Evolutionary conservation across 2,797 vertebrate genomes (phyloP).

Genomic region (Dryobates pubescens): DNA sequence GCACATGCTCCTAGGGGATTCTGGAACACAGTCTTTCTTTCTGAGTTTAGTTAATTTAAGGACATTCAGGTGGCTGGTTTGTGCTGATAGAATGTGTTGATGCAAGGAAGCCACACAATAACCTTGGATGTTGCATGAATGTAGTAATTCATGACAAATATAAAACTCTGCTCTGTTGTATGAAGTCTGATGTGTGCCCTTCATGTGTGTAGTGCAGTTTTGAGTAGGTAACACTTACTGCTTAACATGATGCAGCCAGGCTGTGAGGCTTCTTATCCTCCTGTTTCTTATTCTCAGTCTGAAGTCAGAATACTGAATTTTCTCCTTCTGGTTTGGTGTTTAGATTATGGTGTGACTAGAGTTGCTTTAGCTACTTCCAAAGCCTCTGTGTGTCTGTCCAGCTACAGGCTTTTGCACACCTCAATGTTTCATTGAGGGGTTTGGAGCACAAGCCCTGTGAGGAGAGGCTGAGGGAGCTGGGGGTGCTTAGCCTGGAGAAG

Average conservation of each 20-base stretch:
- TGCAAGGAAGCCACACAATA: not conserved
- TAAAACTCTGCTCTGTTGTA: not conserved
- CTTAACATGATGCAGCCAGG: not conserved
- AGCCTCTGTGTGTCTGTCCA: not conserved
- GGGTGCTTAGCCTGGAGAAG: too few relatives aligned
- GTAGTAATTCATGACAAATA: not conserved
- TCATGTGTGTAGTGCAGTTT: not conserved
- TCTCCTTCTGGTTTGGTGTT: not conserved
- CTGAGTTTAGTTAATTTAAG: not conserved
- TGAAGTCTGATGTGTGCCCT: not conserved
- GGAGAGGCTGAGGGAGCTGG: too few relatives aligned
- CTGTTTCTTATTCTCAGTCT: not conserved
- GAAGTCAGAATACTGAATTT: not conserved
- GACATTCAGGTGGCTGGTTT: not conserved
- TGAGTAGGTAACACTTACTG: not conserved
- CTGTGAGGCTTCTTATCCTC: not conserved
- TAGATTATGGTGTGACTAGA: not conserved
- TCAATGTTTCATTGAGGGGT: not conserved
- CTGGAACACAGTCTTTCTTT: fast-evolving
- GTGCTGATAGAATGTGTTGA: not conserved
- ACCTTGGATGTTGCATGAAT: not conserved
- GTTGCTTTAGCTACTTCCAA: not conserved
- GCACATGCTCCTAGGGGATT: not conserved
- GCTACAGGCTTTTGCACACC: not conserved
- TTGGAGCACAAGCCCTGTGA: too few relatives aligned